Base-by-base conservation (phyloP, 2,113 vertebrate genomes). In the Gracilinanus agilis region DNA sequence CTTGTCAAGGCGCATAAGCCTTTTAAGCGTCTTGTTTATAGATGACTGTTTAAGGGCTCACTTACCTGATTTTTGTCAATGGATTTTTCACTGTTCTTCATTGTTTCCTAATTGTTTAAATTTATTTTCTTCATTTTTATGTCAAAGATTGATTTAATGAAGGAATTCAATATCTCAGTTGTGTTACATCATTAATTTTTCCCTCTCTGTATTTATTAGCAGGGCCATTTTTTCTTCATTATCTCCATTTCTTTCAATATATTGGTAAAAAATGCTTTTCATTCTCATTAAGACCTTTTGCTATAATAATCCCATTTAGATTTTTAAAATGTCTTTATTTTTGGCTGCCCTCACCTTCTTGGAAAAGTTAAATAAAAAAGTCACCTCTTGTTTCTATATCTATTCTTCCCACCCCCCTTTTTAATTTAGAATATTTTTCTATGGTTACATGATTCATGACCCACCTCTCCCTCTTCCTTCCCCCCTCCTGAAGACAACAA, bases 221-320 rank as follows among this genome's bases (percentile, higher is more conserved):
- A 16, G 10, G 92, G 94, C 27, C 89, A 29, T 93, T 96, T 95
- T 95, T n/a, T 93, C 13, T 94, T 83, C 89, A 40, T 12, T 94
- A 93, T 54, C 95, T 97, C 13, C 25, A 53, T 95, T 96, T 92
- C 21, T 55, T 34, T 75, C 67, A 94, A 61, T 44, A 19, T 94
- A 92, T 93, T 90, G 3, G 93, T 89, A 95, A 94, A 94, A 55
- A 83, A 83, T 83, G 11, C 9, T 92, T 53, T 95, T 94, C 89
- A 88, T 92, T 96, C 90, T 95, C 95, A 97, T 97, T 95, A 95
- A 93, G 9, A 88, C 94, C 12, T 55, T 94, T 89, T 90, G 55
- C 53, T 94, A 92, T 97, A 92, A 93, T 95, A 88, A 95, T 90
- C 53, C 93, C n/a, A 97, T 90, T 92, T 93, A 49, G 83, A 53